These are phyloP conservation scores for Drosophila nr. fundita DNA, from an alignment of 2,888 invertebrate genomes.

Conservation along the genomic window DNA sequence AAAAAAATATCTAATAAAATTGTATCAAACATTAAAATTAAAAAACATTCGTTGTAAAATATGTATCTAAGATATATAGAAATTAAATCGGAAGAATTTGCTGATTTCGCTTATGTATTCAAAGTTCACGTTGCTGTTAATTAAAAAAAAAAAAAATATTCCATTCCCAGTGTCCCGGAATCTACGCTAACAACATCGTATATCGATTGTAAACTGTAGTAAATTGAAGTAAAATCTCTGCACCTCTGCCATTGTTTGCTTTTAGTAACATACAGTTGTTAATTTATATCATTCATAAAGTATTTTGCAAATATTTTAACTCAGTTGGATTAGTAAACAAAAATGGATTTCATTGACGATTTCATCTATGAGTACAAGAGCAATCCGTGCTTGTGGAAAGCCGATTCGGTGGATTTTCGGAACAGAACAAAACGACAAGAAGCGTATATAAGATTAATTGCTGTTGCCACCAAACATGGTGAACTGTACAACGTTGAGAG, in stretches of 20 bases:
- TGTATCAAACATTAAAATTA: background rate
- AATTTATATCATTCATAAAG: conserved; percentile 42
- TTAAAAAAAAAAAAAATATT: background rate
- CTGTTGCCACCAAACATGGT: conserved; percentile 84
- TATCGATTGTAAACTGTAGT: conserved; percentile 3
- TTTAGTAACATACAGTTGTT: conserved; percentile 32
- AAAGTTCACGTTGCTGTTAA: background rate
- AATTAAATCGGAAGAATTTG: background rate
- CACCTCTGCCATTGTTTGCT: conserved; percentile 27
- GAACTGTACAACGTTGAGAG: conserved; percentile 84
- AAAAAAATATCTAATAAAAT: background rate
- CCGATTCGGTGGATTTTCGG: conserved; percentile 83
- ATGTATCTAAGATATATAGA: background rate
- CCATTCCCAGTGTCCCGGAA: background rate
- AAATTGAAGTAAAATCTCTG: conserved; percentile 1
- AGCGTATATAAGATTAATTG: conserved; percentile 83
- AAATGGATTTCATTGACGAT: conserved; percentile 84
- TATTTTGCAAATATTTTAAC: conserved; percentile 31
- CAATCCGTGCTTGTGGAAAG: conserved; percentile 84
- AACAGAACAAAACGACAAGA: conserved; percentile 83
- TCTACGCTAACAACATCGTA: background rate
- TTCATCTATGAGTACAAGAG: conserved; percentile 84
- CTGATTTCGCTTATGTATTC: background rate
- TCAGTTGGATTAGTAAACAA: conserved; percentile 54
- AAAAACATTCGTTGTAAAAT: background rate